Percentiles rank a stretch among this genome's conserved stretches.
Evolutionary conservation across 1,140 invertebrate genomes (phyloP).

Genomic region (Cydia strobilella): DNA sequence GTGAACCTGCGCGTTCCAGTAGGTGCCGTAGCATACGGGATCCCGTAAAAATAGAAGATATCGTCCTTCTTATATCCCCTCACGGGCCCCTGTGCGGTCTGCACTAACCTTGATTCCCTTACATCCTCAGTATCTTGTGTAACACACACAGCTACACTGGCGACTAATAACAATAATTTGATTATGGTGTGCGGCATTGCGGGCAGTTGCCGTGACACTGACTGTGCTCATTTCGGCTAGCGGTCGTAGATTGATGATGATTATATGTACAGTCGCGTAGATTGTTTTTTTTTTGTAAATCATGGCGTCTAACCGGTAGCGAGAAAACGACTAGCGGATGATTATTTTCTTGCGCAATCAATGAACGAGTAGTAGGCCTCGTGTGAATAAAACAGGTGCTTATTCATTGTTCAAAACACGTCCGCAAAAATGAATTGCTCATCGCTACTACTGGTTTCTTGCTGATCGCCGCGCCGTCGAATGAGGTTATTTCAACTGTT

Average conservation of each 20-base stretch:
- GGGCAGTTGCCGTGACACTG: background rate
- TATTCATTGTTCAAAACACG: too few species aligned
- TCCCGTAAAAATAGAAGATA: slow-evolving; percentile 1
- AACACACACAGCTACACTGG: background rate
- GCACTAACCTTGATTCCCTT: background rate
- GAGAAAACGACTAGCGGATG: too few species aligned
- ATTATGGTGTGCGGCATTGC: background rate
- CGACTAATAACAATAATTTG: background rate
- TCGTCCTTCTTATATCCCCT: background rate
- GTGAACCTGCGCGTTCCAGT: background rate
- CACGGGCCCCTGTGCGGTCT: background rate
- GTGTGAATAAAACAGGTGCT: too few species aligned
- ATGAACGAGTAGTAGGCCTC: too few species aligned
- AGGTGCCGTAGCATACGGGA: background rate
- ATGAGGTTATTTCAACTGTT: too few species aligned
- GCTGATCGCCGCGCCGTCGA: too few species aligned
- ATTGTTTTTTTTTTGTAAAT: background rate
- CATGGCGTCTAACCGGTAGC: too few species aligned
- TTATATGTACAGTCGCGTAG: background rate
- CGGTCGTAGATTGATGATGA: background rate
- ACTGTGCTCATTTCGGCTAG: background rate
- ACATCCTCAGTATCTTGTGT: background rate
- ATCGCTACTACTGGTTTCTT: too few species aligned
- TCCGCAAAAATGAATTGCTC: too few species aligned
- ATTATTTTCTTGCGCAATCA: too few species aligned